Evolutionary conservation across 2,888 invertebrate genomes (phyloP).

Genomic region (Stenotaenia linearis): DNA sequence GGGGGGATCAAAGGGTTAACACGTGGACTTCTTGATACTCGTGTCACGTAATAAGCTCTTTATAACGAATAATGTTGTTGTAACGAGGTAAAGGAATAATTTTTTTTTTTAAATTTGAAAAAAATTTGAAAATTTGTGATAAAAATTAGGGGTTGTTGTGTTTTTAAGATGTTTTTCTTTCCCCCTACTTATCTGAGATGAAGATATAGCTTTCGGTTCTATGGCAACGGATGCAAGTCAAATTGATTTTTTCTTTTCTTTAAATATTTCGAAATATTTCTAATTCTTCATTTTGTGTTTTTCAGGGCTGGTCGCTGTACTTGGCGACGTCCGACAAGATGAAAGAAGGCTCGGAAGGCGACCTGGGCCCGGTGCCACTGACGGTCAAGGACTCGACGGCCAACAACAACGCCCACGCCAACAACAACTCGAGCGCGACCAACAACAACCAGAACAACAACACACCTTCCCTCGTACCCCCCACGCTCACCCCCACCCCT

Average conservation of each 20-base stretch:
- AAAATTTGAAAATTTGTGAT: too few relatives aligned
- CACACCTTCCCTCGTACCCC: slow-evolving; percentile 29
- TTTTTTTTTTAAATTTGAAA: too few relatives aligned
- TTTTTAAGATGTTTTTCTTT: too few relatives aligned
- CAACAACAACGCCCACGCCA: slow-evolving; percentile 27
- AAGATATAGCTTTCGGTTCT: too few relatives aligned
- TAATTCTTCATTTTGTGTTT: too few relatives aligned
- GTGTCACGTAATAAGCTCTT: neutral
- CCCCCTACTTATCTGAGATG: too few relatives aligned
- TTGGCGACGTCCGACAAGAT: slow-evolving; percentile 31
- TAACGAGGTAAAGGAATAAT: too few relatives aligned
- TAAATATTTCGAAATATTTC: too few relatives aligned
- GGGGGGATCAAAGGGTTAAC: neutral
- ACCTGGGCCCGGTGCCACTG: slow-evolving; percentile 32
- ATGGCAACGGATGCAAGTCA: neutral
- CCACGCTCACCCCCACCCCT: slow-evolving; percentile 32
- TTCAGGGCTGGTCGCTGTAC: slow-evolving; percentile 33
- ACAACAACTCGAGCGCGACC: neutral
- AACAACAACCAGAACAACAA: neutral
- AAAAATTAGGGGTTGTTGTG: too few relatives aligned
- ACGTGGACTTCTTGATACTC: neutral
- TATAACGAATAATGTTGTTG: neutral
- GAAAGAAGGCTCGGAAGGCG: slow-evolving; percentile 37
- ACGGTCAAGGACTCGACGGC: slow-evolving; percentile 31
- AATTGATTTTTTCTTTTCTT: neutral